Base-by-base conservation (phyloP, 1,140 invertebrate genomes). In the Zaprionus capensis region DNA sequence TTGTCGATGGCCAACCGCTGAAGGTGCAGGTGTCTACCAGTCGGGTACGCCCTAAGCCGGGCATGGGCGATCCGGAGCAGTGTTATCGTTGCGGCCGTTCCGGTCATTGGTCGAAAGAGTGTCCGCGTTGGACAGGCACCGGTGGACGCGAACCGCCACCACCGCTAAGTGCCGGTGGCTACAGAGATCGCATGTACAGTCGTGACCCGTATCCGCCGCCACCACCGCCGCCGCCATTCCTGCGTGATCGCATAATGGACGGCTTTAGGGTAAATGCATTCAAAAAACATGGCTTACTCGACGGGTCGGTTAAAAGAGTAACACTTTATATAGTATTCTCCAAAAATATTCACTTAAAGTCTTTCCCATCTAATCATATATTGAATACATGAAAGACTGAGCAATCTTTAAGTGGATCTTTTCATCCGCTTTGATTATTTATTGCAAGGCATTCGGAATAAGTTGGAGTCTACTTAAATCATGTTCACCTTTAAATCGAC, bases 71-170 rank as follows among this genome's bases (percentile, higher is more conserved):
- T 93, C 97, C 97, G 91, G 97, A 98, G 92, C 97, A 97, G 92
- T 98, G 97, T 94, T 98, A 98, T 94, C 95, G 97, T 93, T 98
- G 98, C 95, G 97, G 97, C 67, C 95, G 97, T 92, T 97, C 97
- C 86, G 98, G 98, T 76, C 97, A 98, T 94, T 98, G 97, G 98
- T 98, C 97, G 80, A 98, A 98, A 95, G 97, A 98, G 93, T 98
- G 97, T 94, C 97, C 97, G 96, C 86, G 95, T 96, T 88, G 96
- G 85, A 84, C 96, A 91, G 95, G 96, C 80, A 69, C 66, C 34
- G 83, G 86, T 71, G 91, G 91, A 72, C 88, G 85, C 69, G 88
- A 92, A 71, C 90, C 82, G 55, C 82, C 79, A 69, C 88, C 84
- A 55, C 84, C 84, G 63, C 77, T 91, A 28, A 86, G 83, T 74